phyloP scores from a whole-genome alignment of 2,113 vertebrate species.

The Xiphorhynchus elegans region DNA sequence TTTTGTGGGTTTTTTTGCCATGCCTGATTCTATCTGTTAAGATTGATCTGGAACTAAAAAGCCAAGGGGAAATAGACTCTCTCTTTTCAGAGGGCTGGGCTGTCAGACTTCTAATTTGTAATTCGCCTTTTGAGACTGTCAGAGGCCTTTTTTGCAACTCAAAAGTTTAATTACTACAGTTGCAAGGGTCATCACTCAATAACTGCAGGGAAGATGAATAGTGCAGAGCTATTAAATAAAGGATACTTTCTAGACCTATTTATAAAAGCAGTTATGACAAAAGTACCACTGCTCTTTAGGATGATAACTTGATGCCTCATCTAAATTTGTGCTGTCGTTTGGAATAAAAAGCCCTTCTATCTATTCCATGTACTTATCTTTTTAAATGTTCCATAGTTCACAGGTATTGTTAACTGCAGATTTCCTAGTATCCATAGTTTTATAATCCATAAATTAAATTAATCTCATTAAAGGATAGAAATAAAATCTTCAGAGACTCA shows the following conservation, averaged over 20 bases:
- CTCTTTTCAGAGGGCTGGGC: neutral
- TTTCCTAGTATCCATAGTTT: neutral
- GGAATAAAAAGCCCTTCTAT: constrained; percentile 21
- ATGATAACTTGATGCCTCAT: neutral
- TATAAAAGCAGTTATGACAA: constrained; percentile 13
- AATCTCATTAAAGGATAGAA: neutral
- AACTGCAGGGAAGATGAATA: constrained; percentile 3
- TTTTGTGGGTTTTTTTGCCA: neutral
- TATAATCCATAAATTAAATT: neutral
- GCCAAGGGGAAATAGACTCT: neutral
- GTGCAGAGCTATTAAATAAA: constrained; percentile 33
- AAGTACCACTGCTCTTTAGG: constrained; percentile 29
- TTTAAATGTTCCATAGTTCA: neutral
- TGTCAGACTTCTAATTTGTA: constrained; percentile 33
- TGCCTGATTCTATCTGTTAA: neutral
- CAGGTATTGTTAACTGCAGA: neutral
- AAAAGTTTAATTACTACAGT: constrained; percentile 56
- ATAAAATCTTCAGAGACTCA: neutral
- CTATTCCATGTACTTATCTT: neutral
- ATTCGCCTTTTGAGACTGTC: constrained; percentile 38
- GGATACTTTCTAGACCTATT: neutral
- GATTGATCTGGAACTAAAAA: neutral
- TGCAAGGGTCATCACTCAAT: constrained; percentile 33
- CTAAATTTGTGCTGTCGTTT: constrained; percentile 9
- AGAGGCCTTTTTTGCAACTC: constrained; percentile 9